Base-by-base conservation (phyloP, 2,888 invertebrate genomes). In the Leucophenga montana region DNA sequence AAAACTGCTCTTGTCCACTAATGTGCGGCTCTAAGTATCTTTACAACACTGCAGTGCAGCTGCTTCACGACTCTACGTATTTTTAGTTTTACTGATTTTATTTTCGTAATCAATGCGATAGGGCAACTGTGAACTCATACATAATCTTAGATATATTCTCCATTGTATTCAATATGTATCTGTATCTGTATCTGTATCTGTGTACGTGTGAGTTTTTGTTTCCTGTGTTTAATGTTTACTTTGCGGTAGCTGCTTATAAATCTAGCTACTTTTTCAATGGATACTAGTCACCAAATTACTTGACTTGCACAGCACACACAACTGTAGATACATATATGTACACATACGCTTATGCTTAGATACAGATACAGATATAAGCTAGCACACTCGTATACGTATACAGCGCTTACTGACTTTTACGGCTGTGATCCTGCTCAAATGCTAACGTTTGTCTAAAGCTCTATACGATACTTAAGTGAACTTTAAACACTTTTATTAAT, bases 401-500 rank as follows among this genome's bases (percentile, higher is more conserved):
- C n/a, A n/a, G n/a, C n/a, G n/a, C n/a, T n/a, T n/a, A n/a, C n/a
- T n/a, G n/a, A n/a, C 73, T 76, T 72, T 80, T 82, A 77, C 75
- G 82, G 77, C 78, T 80, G 84, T 82, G 81, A 81, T 81, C 79
- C 82, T 80, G 77, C 78, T 62, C 46, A 44, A 62, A 62, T 62
- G 62, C 44, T 81, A 82, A 82, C 83, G 81, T 83, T 81, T 83
- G 81, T 83, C 81, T 82, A 82, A 80, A 83, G 80, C 84, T 84
- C 83, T 74, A 76, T 78, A 78, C 79, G 82, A 83, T 81, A 80
- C 82, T 82, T 82, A 82, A 82, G 82, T 82, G 84, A 84, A 82
- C 84, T 82, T 82, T 82, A 82, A 82, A 82, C 82, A 82, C 82
- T 83, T 82, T 82, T 84, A 83, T 82, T 82, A 82, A 82, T 82